Conservation (phyloP, 2,113 vertebrate genomes). For the Pseudopodoces humilis region DNA sequence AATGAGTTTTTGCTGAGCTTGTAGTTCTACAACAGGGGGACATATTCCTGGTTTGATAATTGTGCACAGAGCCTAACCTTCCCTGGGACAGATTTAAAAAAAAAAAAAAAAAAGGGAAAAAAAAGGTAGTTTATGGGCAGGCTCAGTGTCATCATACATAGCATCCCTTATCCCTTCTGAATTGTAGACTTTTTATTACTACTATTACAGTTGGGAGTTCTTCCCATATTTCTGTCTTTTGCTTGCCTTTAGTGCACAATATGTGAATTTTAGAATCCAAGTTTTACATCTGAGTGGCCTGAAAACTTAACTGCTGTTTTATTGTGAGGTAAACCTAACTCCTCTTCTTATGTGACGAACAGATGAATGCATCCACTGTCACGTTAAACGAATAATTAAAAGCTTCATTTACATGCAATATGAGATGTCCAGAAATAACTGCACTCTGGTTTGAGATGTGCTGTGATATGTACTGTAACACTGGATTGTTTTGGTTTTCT, state of each 20-base stretch:
- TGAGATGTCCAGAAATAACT: conserved; percentile 41
- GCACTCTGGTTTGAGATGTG: not conserved
- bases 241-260: not conserved
- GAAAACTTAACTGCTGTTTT: not conserved
- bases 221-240: not conserved
- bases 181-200: not conserved
- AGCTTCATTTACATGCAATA: conserved; percentile 21
- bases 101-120: not conserved
- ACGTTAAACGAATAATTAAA: conserved; percentile 59
- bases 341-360: not conserved
- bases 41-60: conserved; percentile 3
- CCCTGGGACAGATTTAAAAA: not conserved
- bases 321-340: conserved; percentile 1
- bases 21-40: not conserved
- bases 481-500: conserved; percentile 73
- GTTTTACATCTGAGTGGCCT: not conserved
- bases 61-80: not conserved
- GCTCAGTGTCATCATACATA: not conserved
- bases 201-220: not conserved
- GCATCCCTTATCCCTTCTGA: not conserved
- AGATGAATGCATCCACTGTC: conserved; percentile 15
- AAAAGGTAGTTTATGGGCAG: not conserved
- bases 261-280: not conserved
- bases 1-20: conserved; percentile 32
- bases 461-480: conserved; percentile 61